phyloP scores from a whole-genome alignment of 2,113 vertebrate genomes.

The Albula goreensis region DNA sequence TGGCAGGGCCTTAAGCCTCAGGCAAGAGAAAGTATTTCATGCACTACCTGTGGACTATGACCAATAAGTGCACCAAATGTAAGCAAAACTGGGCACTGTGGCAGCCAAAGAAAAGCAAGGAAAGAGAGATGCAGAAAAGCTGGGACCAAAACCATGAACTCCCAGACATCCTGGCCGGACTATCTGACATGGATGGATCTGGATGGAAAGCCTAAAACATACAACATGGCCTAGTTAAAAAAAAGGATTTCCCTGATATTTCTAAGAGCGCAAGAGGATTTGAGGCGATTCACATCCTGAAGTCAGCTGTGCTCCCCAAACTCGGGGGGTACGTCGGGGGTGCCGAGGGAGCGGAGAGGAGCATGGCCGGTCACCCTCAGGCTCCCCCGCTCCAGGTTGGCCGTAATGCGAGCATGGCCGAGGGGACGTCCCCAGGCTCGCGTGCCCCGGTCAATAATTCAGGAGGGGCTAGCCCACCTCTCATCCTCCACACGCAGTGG shows the following conservation, averaged over 20 bases:
- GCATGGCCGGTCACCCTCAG: background rate
- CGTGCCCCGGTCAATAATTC: conserved; percentile 16
- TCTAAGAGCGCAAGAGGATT: background rate
- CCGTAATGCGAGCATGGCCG: background rate
- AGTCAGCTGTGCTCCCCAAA: background rate
- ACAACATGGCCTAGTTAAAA: background rate
- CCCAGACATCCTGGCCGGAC: background rate
- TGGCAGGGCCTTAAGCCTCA: background rate
- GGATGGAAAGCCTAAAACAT: background rate
- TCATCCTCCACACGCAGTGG: background rate
- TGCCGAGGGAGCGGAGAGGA: background rate
- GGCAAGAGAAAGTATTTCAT: background rate
- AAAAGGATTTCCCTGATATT: background rate
- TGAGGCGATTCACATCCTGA: background rate
- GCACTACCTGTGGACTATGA: background rate
- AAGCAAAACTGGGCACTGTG: too few species aligned
- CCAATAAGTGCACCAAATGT: background rate
- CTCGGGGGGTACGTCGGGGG: background rate
- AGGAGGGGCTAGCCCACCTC: background rate
- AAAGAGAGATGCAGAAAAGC: background rate
- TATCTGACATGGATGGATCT: background rate
- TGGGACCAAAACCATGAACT: background rate
- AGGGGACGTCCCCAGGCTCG: background rate
- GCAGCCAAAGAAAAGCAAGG: background rate
- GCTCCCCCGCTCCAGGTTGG: background rate